Evolutionary conservation across 2,113 vertebrate species (phyloP).

Genomic region (Nerophis lumbriciformis): DNA sequence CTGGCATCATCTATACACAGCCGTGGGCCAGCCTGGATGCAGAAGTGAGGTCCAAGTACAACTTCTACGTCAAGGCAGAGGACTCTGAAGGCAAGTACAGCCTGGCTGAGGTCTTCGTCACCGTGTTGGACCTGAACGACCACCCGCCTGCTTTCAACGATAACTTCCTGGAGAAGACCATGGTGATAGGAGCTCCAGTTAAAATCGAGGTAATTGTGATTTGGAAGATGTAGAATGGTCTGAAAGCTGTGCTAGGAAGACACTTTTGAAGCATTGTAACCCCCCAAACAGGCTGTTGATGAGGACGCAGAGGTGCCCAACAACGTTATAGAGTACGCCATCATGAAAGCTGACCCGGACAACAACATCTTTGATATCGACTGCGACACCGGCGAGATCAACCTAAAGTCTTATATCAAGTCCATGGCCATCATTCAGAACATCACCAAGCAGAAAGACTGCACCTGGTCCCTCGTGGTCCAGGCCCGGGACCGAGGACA

Average conservation of each 20-base stretch:
- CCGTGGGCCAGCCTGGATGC: constrained; percentile 92
- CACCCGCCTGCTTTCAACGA: constrained; percentile 89
- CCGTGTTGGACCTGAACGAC: constrained; percentile 88
- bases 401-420: constrained; percentile 88
- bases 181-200: constrained; percentile 88
- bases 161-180: constrained; percentile 86
- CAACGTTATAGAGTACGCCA: constrained; percentile 94
- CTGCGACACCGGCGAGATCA: constrained; percentile 85
- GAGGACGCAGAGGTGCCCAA: constrained; percentile 94
- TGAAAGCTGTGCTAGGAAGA: not conserved
- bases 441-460: constrained; percentile 81
- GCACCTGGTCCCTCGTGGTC: constrained; percentile 90
- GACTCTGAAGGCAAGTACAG: constrained; percentile 89
- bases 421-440: constrained; percentile 92
- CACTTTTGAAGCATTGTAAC: not conserved
- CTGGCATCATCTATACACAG: constrained; percentile 92
- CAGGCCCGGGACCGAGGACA: constrained; percentile 91
- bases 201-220: constrained; percentile 79
- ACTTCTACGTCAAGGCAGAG: constrained; percentile 95
- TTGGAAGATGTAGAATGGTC: too few relatives aligned
- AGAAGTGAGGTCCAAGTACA: constrained; percentile 85
- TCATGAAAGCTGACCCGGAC: constrained; percentile 89
- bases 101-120: constrained; percentile 90
- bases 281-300: constrained; percentile 79
- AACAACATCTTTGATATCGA: constrained; percentile 93